phyloP scores from a whole-genome alignment of 2,797 vertebrate species.

The Gymnoscopelus braueri region DNA sequence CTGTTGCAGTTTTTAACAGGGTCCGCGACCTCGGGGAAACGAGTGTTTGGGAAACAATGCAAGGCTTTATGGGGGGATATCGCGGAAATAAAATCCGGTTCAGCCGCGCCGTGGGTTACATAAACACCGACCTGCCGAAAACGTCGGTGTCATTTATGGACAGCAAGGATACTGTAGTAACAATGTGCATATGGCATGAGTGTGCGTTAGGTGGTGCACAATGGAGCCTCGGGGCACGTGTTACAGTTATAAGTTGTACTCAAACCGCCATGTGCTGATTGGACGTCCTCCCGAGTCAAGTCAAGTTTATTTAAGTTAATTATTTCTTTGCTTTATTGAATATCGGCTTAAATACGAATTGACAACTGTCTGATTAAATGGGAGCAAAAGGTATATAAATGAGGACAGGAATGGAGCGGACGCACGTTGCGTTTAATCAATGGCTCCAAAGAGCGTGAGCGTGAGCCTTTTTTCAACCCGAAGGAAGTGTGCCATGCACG shows the following conservation, averaged over 20 bases:
- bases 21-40: conserved; percentile 57
- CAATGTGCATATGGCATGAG: conserved; percentile 27
- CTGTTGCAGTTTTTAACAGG: conserved; percentile 66
- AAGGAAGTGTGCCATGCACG: too few relatives aligned
- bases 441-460: too few relatives aligned
- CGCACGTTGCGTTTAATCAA: too few relatives aligned
- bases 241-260: too few relatives aligned
- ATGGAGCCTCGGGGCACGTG: neutral
- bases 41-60: conserved; percentile 61
- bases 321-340: too few relatives aligned
- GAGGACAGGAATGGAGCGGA: too few relatives aligned
- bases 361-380: too few relatives aligned
- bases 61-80: conserved; percentile 60
- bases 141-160: conserved; percentile 44
- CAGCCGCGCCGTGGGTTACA: conserved; percentile 44
- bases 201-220: conserved; percentile 10
- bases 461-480: too few relatives aligned
- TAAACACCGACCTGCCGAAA: conserved; percentile 51
- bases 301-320: neutral
- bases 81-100: conserved; percentile 38
- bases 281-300: neutral
- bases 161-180: conserved; percentile 14
- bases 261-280: neutral
- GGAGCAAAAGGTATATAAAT: too few relatives aligned
- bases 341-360: too few relatives aligned